These are phyloP conservation scores for Tetheella fluctuosa DNA, from an alignment of 2,888 invertebrate genomes.

Conservation along the genomic window DNA sequence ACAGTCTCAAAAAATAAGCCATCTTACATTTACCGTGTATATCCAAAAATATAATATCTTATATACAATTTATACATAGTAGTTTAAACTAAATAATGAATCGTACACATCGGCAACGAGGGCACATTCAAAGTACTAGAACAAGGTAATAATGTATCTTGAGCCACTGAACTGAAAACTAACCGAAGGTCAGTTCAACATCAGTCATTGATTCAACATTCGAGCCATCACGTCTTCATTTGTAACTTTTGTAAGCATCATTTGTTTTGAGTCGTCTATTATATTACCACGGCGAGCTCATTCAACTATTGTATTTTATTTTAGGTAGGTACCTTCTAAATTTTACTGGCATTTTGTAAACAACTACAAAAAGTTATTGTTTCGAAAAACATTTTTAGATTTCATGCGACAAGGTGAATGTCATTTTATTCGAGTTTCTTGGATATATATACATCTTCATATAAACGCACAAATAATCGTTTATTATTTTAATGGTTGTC, in stretches of 20 bases:
- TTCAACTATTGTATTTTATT: not conserved
- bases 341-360: not conserved
- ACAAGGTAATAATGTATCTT: slow-evolving; percentile 8
- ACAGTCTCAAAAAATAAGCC: slow-evolving; percentile 81
- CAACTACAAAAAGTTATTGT: not conserved
- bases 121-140: not conserved
- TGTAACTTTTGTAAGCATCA: not conserved
- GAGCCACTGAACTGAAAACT: slow-evolving; percentile 9
- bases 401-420: too few relatives aligned
- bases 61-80: slow-evolving; percentile 55
- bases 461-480: too few relatives aligned
- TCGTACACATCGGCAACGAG: not conserved
- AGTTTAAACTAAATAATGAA: not conserved
- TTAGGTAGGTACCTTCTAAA: not conserved
- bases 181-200: not conserved
- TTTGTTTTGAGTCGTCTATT: not conserved
- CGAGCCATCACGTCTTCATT: not conserved
- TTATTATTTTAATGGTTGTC: too few relatives aligned
- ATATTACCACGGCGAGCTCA: not conserved
- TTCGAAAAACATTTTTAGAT: too few relatives aligned
- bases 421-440: too few relatives aligned
- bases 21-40: slow-evolving; percentile 63
- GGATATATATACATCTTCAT: too few relatives aligned
- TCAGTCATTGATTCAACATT: not conserved
- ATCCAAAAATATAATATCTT: slow-evolving; percentile 77